Conservation (phyloP, 1,140 invertebrate species). For the Ganaspis sp. region DNA sequence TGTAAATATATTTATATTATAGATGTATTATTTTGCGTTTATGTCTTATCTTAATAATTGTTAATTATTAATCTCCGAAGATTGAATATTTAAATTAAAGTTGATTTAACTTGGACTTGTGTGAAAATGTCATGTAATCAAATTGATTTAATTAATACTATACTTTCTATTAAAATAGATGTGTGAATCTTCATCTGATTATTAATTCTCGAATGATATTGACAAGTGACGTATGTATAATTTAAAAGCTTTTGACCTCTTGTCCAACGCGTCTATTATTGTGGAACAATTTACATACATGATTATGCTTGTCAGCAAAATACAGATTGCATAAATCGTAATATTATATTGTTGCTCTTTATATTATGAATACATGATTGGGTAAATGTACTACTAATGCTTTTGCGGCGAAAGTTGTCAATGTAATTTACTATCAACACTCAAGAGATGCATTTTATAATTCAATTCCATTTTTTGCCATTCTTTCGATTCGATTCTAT, state of each 20-base stretch:
- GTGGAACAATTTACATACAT: conserved; percentile 10
- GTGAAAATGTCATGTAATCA: neutral
- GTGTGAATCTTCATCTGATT: neutral
- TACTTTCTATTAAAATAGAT: neutral
- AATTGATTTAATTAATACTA: neutral
- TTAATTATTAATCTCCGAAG: neutral
- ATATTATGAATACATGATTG: neutral
- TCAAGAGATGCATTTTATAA: no score
- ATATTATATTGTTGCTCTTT: neutral
- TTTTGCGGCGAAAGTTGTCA: no score
- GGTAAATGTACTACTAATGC: neutral
- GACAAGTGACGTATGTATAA: conserved; percentile 9
- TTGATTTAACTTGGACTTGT: no score
- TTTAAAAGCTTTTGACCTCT: conserved; percentile 13
- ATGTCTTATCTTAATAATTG: no score
- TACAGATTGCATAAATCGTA: neutral
- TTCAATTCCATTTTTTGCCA: no score
- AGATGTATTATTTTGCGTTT: no score
- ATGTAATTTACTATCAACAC: no score
- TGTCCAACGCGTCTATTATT: conserved; percentile 1
- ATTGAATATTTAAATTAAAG: neutral
- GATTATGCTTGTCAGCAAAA: conserved; percentile 1
- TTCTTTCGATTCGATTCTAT: no score
- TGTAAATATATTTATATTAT: no score
- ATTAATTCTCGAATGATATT: neutral